A percentile compares a stretch with the other conserved stretches of the same genome.
Conservation (phyloP, 2,797 vertebrate genomes). For the Pteronotus mesoamericanus region DNA sequence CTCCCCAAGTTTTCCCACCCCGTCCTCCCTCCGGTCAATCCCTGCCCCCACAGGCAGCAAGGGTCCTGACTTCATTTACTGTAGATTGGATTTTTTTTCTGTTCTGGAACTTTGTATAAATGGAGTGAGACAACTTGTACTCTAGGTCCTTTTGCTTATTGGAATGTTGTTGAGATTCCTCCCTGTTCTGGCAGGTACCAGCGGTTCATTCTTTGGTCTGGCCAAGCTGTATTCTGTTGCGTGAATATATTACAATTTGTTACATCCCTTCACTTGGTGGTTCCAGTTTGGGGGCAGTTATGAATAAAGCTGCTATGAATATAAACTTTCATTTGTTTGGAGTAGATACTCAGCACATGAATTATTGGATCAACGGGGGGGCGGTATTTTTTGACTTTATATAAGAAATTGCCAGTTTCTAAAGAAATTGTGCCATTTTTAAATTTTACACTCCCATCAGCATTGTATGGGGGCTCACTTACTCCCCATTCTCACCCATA, state of each 20-base stretch:
- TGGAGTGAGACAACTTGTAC: neutral
- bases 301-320: neutral
- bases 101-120: neutral
- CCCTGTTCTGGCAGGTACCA: neutral
- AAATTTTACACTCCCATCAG: neutral
- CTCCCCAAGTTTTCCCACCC: neutral
- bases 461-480: neutral
- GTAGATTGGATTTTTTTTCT: neutral
- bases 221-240: no score
- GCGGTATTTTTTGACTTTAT: conserved; percentile 2
- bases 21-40: neutral
- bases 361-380: neutral
- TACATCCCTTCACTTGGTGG: neutral
- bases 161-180: neutral
- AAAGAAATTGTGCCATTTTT: neutral
- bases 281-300: neutral
- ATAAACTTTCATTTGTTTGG: neutral
- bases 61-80: neutral
- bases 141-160: neutral
- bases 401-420: neutral
- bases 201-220: neutral
- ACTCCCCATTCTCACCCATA: neutral
- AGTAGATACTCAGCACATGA: neutral
- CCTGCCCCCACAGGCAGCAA: neutral
- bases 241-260: neutral